These are phyloP conservation scores for Tragelaphus imberbis DNA, from an alignment of 2,113 vertebrate genomes.

Conservation along the genomic window DNA sequence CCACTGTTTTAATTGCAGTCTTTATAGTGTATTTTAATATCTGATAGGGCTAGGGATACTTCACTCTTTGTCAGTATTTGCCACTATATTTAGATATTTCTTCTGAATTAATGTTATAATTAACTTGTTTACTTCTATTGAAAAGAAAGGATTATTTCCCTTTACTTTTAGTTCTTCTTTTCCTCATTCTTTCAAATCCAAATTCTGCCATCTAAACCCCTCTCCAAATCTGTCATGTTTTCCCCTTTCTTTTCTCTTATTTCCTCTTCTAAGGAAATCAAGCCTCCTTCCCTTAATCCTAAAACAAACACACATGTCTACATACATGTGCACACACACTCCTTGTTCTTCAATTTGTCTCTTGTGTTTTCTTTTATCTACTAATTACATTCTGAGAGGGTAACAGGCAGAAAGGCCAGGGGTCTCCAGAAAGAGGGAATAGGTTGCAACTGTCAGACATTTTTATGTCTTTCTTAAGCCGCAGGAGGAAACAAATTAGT, in stretches of 20 bases:
- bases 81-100: background rate
- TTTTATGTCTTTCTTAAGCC: too few species aligned
- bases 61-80: background rate
- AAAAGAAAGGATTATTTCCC: background rate
- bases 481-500: too few species aligned
- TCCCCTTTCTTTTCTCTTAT: background rate
- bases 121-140: background rate
- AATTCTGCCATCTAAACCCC: background rate
- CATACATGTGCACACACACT: too few species aligned
- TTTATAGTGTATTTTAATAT: background rate
- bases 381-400: background rate
- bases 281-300: background rate
- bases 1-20: background rate
- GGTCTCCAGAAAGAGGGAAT: too few species aligned
- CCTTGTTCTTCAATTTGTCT: background rate
- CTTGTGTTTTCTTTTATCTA: background rate
- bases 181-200: background rate
- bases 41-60: background rate
- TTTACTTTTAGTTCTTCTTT: background rate
- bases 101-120: background rate
- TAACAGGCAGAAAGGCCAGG: too few species aligned
- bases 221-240: background rate
- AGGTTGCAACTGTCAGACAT: too few species aligned
- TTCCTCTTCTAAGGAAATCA: background rate
- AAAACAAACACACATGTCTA: background rate